Evolutionary conservation across 2,797 vertebrate genomes (phyloP).

Genomic region (Etheostoma perlongum): DNA sequence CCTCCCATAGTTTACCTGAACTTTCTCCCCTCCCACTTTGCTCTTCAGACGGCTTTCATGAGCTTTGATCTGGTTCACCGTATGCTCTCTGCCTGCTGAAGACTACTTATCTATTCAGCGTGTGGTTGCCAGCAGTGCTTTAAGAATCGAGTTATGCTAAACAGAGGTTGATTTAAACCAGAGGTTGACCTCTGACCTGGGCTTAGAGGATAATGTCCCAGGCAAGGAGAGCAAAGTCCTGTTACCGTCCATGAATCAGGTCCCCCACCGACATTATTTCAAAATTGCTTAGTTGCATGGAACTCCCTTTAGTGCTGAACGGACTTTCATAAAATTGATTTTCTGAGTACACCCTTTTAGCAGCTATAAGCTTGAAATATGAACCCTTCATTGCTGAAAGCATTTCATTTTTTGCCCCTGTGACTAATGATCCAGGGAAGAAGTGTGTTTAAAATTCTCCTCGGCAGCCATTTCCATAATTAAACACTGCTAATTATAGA

Average conservation of each 20-base stretch:
- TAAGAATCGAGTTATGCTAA: constrained; percentile 86
- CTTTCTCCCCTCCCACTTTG: constrained; percentile 53
- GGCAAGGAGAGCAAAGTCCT: constrained; percentile 90
- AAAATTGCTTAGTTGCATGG: constrained; percentile 98
- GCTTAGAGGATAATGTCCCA: constrained; percentile 91
- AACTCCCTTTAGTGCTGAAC: constrained; percentile 96
- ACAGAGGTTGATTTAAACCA: constrained; percentile 88
- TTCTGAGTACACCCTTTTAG: constrained; percentile 98
- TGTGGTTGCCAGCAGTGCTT: constrained; percentile 76
- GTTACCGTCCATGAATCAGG: constrained; percentile 93
- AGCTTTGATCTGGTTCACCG: constrained; percentile 69
- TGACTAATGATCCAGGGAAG: constrained; percentile 97
- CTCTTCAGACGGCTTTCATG: constrained; percentile 57
- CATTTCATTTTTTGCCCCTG: constrained; percentile 94
- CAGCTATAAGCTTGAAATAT: constrained; percentile 99
- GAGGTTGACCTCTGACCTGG: constrained; percentile 89
- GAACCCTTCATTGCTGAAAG: constrained; percentile 98
- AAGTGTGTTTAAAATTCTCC: constrained; percentile 95
- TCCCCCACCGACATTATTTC: constrained; percentile 91
- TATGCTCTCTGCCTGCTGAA: constrained; percentile 52
- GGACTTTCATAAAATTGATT: constrained; percentile 99
- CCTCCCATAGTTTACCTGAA: constrained; percentile 68
- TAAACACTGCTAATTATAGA: constrained; percentile 98
- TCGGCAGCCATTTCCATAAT: constrained; percentile 98
- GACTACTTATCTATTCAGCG: constrained; percentile 83